Percentiles rank a stretch among this genome's conserved stretches.
These are phyloP conservation scores for Calliphora vicina DNA, from an alignment of 1,140 invertebrate genomes.

Conservation along the genomic window DNA sequence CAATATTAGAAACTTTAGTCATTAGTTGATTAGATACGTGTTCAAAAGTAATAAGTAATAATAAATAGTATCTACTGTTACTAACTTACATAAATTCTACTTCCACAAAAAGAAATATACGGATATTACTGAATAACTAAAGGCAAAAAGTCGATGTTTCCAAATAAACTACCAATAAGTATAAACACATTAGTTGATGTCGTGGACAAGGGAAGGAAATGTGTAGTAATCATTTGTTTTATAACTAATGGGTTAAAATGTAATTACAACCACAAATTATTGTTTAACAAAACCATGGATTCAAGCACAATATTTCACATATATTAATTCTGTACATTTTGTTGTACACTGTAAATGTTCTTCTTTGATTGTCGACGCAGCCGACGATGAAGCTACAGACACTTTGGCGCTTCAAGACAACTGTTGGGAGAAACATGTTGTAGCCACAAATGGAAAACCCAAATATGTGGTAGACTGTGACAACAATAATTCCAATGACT, in stretches of 20 bases:
- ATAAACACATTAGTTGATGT: too few relatives aligned
- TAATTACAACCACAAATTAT: slow-evolving; percentile 20
- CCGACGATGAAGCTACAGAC: background rate
- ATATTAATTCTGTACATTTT: background rate
- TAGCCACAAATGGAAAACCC: background rate
- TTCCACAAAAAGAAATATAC: too few relatives aligned
- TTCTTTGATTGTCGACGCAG: background rate
- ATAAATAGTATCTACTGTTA: too few relatives aligned
- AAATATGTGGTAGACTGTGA: background rate
- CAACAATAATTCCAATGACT: background rate
- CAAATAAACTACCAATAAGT: too few relatives aligned
- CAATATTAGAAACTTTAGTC: too few relatives aligned
- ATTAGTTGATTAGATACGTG: too few relatives aligned
- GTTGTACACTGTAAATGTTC: background rate
- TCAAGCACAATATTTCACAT: background rate
- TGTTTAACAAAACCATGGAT: background rate
- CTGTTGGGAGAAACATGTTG: background rate
- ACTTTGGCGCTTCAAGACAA: background rate
- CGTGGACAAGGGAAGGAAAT: too few relatives aligned
- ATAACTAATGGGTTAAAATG: slow-evolving; percentile 15
- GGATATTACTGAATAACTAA: too few relatives aligned
- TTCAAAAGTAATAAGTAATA: too few relatives aligned
- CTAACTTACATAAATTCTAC: too few relatives aligned
- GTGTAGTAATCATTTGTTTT: background rate
- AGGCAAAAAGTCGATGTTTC: too few relatives aligned